phyloP scores from a whole-genome alignment of 2,888 invertebrate genomes.

The Drosophila anomelani region DNA sequence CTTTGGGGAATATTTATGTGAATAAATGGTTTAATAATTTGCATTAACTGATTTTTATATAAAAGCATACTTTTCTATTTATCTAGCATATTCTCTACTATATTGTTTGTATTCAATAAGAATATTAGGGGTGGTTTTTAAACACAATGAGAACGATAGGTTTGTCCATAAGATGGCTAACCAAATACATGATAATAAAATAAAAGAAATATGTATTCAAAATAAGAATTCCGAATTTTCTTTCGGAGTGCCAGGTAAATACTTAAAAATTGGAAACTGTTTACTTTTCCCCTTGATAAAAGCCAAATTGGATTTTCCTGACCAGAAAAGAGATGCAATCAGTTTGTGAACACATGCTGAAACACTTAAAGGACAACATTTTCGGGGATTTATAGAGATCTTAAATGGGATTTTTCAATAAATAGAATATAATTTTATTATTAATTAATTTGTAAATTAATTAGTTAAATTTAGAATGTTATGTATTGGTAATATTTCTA shows the following conservation, averaged over 20 bases:
- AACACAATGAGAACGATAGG: neutral
- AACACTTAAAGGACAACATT: neutral
- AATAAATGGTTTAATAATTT: neutral
- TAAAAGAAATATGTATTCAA: no score
- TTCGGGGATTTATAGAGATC: no score
- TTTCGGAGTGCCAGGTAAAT: constrained; percentile 7
- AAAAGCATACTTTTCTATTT: neutral
- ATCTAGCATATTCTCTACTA: neutral
- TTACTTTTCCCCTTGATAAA: neutral
- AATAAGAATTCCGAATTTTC: neutral
- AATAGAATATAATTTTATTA: no score
- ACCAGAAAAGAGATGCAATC: neutral
- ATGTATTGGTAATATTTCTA: no score
- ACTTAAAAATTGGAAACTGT: neutral
- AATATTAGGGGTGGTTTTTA: neutral
- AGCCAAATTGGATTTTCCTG: neutral
- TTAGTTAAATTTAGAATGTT: no score
- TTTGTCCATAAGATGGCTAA: no score
- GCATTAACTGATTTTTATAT: neutral
- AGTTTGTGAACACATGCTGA: neutral
- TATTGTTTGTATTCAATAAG: neutral
- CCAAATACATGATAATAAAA: no score
- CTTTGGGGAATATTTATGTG: neutral
- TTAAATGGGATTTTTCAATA: no score
- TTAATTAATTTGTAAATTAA: no score